Base-by-base conservation (phyloP, 2,797 vertebrate species). In the Myiotriccus ornatus region DNA sequence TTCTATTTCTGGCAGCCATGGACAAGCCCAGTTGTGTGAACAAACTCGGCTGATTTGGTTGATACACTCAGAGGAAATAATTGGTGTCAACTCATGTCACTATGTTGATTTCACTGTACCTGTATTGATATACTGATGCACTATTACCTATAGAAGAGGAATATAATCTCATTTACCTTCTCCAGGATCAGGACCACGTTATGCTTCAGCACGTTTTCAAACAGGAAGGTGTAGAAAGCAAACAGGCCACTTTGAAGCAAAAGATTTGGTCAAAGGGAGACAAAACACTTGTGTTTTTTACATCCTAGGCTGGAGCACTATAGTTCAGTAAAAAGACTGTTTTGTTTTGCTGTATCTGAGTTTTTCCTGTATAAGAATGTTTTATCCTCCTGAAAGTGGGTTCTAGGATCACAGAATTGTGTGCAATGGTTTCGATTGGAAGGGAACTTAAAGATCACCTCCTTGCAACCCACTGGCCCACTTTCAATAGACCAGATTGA, bases 401-500 rank as follows among this genome's bases (percentile, higher is more conserved):
- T 62, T 83, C 47, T 80, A 44, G 27, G 37, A 8, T 55, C 12
- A 62, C 17, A 12, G 56, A 67, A 47, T 20, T 0, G 0, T 0
- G 0, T 47, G 14, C 32, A 70, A 68, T 23, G 20, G 25, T 59
- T 81, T 87, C 22, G 9, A 3, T 28, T 88, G 47, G 59, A 82
- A 53, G 9, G 27, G 44, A 25, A 12, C 32, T 63, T 77, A 53
- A 46, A 52, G 23, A 12, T 12, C 6, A 10, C 7, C 18, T 41
- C 32, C 18, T 25, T 12, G 35, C 15, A 13, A 3, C 4, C 8
- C 16, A 24, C 34, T 27, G 16, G 25, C 23, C 25, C 18, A 30
- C 5, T 43, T 37, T 2, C 9, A 35, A 23, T 41, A 1, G 4
- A 3, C 4, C 21, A 62, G 25, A 35, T 2, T 87, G 1, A 53